These are phyloP conservation scores for Ischnus inquisitorius DNA, from an alignment of 2,888 invertebrate genomes.

Conservation along the genomic window DNA sequence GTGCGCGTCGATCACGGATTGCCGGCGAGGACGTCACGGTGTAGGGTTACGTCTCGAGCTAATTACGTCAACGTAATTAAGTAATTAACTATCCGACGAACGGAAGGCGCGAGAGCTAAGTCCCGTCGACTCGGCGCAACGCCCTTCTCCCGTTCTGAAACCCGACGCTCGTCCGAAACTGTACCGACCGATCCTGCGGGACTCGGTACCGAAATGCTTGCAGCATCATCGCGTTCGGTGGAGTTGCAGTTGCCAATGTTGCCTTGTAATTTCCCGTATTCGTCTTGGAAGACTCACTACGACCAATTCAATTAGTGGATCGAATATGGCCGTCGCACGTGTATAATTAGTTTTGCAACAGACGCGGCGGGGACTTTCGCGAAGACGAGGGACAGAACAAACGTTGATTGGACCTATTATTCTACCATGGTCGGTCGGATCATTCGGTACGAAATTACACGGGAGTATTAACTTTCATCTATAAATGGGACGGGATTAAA, in stretches of 20 bases:
- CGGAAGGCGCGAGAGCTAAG: conserved; percentile 70
- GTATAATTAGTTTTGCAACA: conserved; percentile 38
- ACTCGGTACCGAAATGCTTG: not conserved
- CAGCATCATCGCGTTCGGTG: not conserved
- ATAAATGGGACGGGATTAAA: no score
- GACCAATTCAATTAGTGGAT: conserved; percentile 56
- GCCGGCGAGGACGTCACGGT: conserved; percentile 32
- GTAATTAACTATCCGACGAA: conserved; percentile 79
- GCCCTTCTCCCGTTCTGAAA: not conserved
- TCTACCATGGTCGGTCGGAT: not conserved
- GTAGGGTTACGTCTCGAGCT: conserved; percentile 69
- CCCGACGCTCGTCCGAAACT: conserved; percentile 14
- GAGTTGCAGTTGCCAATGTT: conserved; percentile 39
- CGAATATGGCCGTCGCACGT: conserved; percentile 47
- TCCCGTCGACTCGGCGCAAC: conserved; percentile 19
- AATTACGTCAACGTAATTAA: conserved; percentile 81
- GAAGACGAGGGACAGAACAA: conserved; percentile 55
- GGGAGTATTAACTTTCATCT: no score
- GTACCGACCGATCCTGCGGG: conserved; percentile 33
- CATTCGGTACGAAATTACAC: not conserved
- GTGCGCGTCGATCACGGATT: conserved; percentile 57
- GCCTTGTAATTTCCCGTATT: conserved; percentile 74
- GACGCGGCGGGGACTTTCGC: not conserved
- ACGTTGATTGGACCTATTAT: conserved; percentile 21
- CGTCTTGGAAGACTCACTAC: conserved; percentile 68